Base-by-base conservation (phyloP, 2,888 invertebrate genomes). In the Drosophila gaucha region DNA sequence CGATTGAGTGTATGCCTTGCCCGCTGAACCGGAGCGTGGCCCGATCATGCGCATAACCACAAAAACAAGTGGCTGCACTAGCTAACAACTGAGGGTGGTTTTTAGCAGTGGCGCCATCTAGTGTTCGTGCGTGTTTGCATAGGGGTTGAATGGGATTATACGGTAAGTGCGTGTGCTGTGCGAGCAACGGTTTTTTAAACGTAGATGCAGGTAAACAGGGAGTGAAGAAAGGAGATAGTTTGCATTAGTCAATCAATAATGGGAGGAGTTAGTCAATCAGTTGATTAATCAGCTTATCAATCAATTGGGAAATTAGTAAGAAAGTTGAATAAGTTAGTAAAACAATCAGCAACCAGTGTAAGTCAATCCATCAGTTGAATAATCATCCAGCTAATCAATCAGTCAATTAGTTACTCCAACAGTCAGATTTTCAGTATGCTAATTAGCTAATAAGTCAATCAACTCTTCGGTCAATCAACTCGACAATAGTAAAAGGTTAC, bases 31-130 rank as follows among this genome's bases (percentile, higher is more conserved):
- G 64, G 46, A 67, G 60, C 57, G 58, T 31, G 57, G 41, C 47
- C 38, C 44, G 58, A 57, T 41, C 79, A 66, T 80, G 80, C 80
- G 85, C 83, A 63, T 18, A 59, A 16, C 36, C 31, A 62, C 38
- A 22, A 26, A 16, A 85, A 86, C 82, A 83, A 82, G 73, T 82
- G 85, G 49, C 62, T 46, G 43, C 35, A 8, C 4, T 12, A 9
- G 36, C 20, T 10, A 6, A 20, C 3, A 28, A 9, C 6, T 2
- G 63, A 54, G 82, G 86, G 83, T 79, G 56, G 79, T 35, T 78
- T 49, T 28, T 3, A 5, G 8, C 12, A 14, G 9, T 58, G 56
- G 74, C 74, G 78, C 65, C 78, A 75, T 67, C 82, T 84, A 31
- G 41, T 20, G 50, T 26, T 38, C 39, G 14, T 0, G 6, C 1